These are phyloP conservation scores for Drosophila mimica DNA, from an alignment of 2,888 invertebrate genomes.

Conservation along the genomic window DNA sequence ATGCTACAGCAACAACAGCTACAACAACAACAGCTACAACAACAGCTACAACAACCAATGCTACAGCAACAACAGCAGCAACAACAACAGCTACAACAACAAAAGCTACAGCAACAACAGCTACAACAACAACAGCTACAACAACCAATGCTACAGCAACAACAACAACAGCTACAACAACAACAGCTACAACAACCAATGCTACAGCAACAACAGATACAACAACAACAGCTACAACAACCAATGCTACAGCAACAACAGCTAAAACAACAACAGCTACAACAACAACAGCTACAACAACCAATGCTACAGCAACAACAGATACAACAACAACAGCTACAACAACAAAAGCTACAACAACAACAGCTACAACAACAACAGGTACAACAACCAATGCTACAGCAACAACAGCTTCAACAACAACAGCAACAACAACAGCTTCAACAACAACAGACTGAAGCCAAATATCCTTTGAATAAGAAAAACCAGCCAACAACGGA, in stretches of 20 bases:
- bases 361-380: neutral
- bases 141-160: neutral
- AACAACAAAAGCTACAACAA: neutral
- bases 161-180: accelerated
- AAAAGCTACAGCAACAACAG: neutral
- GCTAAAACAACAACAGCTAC: neutral
- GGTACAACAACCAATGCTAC: neutral
- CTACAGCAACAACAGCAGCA: neutral
- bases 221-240: neutral
- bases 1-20: neutral
- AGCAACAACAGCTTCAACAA: neutral
- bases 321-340: neutral
- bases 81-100: too few relatives aligned
- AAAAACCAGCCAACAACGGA: too few relatives aligned
- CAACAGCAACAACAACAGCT: neutral
- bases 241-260: neutral
- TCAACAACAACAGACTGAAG: neutral
- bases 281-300: neutral
- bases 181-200: neutral
- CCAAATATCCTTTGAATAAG: neutral
- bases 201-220: neutral
- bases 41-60: neutral
- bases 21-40: neutral
- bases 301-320: neutral
- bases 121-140: neutral